Evolutionary conservation across 2,113 vertebrate species (phyloP).

Genomic region (Boleophthalmus pectinirostris): DNA sequence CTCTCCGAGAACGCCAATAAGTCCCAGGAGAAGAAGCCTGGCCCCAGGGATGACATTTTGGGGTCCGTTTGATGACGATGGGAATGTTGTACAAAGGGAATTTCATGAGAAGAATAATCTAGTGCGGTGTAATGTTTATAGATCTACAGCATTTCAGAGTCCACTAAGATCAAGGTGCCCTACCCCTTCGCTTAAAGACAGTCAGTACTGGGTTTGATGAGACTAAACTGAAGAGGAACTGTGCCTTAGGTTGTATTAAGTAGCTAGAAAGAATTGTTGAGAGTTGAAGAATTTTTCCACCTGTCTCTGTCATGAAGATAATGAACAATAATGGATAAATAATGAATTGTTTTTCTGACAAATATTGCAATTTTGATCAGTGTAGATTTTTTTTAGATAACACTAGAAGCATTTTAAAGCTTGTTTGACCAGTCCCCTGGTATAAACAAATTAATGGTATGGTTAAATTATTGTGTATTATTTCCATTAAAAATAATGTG

Average conservation of each 20-base stretch:
- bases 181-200: slow-evolving; percentile 77
- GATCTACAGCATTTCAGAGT: slow-evolving; percentile 24
- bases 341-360: not conserved
- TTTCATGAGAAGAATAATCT: slow-evolving; percentile 16
- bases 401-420: not conserved
- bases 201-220: slow-evolving; percentile 87
- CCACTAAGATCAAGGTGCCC: slow-evolving; percentile 46
- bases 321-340: not conserved
- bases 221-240: slow-evolving; percentile 23
- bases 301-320: not conserved
- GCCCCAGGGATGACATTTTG: slow-evolving; percentile 67
- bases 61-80: slow-evolving; percentile 70
- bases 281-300: not conserved
- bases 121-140: slow-evolving; percentile 1
- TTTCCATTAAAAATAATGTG: not conserved
- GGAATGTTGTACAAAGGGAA: slow-evolving; percentile 8
- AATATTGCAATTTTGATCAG: not conserved
- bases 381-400: not conserved
- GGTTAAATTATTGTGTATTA: not conserved
- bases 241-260: slow-evolving; percentile 50
- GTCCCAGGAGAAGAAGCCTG: slow-evolving; percentile 44
- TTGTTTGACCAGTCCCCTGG: too few relatives aligned
- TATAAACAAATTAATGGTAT: too few relatives aligned
- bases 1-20: slow-evolving; percentile 50
- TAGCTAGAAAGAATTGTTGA: not conserved